Evolutionary conservation across 2,888 invertebrate genomes (phyloP).

Genomic region (Rutpela maculata): DNA sequence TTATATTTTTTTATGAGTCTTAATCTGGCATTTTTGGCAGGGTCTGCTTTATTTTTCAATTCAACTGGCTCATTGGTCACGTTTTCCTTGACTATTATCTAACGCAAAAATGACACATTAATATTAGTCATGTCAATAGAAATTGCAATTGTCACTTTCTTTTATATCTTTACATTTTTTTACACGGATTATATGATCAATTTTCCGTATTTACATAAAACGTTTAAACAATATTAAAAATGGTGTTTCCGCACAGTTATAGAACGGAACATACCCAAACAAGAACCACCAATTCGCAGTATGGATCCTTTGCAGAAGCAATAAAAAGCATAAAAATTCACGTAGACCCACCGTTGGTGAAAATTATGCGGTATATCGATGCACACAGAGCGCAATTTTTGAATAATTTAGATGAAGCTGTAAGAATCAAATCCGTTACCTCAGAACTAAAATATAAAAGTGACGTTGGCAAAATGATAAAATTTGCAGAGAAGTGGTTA

Average conservation of each 20-base stretch:
- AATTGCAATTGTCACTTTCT: slow-evolving; percentile 66
- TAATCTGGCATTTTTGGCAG: too few relatives aligned
- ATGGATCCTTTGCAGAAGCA: slow-evolving; percentile 69
- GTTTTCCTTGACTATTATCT: background rate
- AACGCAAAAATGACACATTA: background rate
- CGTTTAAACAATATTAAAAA: slow-evolving; percentile 42
- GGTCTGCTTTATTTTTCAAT: too few relatives aligned
- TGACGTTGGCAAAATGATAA: slow-evolving; percentile 68
- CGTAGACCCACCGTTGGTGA: slow-evolving; percentile 69
- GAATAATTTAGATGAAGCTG: slow-evolving; percentile 67
- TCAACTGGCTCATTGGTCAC: too few relatives aligned
- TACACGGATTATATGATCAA: slow-evolving; percentile 70
- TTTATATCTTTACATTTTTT: slow-evolving; percentile 70
- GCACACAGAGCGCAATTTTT: slow-evolving; percentile 66
- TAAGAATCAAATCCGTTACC: slow-evolving; percentile 71
- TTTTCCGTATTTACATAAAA: slow-evolving; percentile 68
- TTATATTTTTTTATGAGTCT: too few relatives aligned
- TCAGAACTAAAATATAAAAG: slow-evolving; percentile 64
- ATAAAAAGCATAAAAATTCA: slow-evolving; percentile 66
- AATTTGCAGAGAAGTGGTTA: slow-evolving; percentile 71
- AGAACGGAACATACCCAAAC: slow-evolving; percentile 72
- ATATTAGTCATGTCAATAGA: slow-evolving; percentile 63
- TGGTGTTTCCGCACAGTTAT: slow-evolving; percentile 70
- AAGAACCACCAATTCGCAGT: slow-evolving; percentile 68
- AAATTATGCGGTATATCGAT: slow-evolving; percentile 72